Percentiles rank a stretch among this genome's conserved stretches.
These are phyloP conservation scores for Regulus satrapa DNA, from an alignment of 2,113 vertebrate genomes.

Conservation along the genomic window DNA sequence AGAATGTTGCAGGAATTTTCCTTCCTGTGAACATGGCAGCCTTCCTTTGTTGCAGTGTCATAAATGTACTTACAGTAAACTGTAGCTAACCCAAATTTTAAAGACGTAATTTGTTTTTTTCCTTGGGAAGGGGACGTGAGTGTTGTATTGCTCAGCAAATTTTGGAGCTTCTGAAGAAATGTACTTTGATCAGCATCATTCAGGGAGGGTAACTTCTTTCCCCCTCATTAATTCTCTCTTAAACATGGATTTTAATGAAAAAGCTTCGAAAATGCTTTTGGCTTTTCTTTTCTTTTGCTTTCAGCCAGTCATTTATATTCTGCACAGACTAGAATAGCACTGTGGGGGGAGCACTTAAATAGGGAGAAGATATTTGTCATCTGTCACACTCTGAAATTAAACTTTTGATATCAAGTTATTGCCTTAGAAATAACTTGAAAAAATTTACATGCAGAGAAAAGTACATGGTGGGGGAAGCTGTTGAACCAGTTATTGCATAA, in stretches of 20 bases:
- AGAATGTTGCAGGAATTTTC: background rate
- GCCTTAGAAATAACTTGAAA: constrained; percentile 46
- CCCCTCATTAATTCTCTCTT: background rate
- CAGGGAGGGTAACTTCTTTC: background rate
- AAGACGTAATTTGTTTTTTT: background rate
- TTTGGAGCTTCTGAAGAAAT: background rate
- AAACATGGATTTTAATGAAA: background rate
- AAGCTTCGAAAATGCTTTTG: constrained; percentile 9
- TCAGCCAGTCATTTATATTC: background rate
- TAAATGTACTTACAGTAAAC: background rate
- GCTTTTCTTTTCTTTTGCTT: background rate
- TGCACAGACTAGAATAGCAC: constrained; percentile 41
- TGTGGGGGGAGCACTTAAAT: constrained; percentile 53
- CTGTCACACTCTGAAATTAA: constrained; percentile 55
- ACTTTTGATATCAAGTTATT: constrained; percentile 31
- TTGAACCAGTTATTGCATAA: constrained; percentile 38
- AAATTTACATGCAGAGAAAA: constrained; percentile 27
- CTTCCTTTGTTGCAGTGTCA: background rate
- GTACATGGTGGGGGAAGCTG: constrained; percentile 40
- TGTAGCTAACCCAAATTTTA: background rate
- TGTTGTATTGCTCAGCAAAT: background rate
- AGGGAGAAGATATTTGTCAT: constrained; percentile 52
- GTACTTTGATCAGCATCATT: background rate
- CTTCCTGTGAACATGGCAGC: background rate
- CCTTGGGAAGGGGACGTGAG: background rate